Percentiles rank a stretch among this genome's conserved stretches.
Conservation (phyloP, 2,797 vertebrate genomes). For the Geotrypetes seraphini region DNA sequence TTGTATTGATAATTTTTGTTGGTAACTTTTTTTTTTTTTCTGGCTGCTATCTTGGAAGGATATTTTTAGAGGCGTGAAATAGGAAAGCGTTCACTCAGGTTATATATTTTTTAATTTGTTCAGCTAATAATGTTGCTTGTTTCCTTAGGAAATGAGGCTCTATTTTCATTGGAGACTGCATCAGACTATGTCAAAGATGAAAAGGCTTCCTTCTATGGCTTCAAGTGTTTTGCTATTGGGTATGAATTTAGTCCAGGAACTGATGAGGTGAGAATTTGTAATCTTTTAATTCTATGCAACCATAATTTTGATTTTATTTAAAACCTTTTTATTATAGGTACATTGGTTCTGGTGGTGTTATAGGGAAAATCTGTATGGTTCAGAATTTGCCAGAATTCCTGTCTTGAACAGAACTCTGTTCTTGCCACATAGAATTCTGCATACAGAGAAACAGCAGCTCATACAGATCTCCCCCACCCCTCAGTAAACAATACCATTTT, state of each 20-base stretch:
- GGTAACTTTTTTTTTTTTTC: too few species aligned
- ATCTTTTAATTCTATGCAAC: too few species aligned
- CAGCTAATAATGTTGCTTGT: conserved; percentile 13
- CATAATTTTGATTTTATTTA: too few species aligned
- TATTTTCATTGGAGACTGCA: conserved; percentile 94
- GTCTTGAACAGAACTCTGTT: too few species aligned
- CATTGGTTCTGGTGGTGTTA: too few species aligned
- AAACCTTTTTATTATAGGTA: too few species aligned
- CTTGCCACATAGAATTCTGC: too few species aligned
- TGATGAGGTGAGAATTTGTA: conserved; percentile 93
- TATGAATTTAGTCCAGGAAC: conserved; percentile 93
- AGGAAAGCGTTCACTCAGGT: not conserved
- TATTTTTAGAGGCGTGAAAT: not conserved
- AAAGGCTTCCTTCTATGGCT: conserved; percentile 93
- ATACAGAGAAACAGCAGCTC: too few species aligned
- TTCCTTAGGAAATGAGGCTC: conserved; percentile 82
- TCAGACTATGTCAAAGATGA: conserved; percentile 98
- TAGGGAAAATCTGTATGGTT: too few species aligned
- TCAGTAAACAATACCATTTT: too few species aligned
- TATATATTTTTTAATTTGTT: not conserved
- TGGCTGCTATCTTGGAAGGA: not conserved
- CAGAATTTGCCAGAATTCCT: too few species aligned
- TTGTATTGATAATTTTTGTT: not conserved
- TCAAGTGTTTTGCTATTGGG: conserved; percentile 92
- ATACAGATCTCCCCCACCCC: too few species aligned